Percentiles rank a stretch among this genome's conserved stretches.
Conservation (phyloP, 2,797 vertebrate species). For the Morelia viridis region DNA sequence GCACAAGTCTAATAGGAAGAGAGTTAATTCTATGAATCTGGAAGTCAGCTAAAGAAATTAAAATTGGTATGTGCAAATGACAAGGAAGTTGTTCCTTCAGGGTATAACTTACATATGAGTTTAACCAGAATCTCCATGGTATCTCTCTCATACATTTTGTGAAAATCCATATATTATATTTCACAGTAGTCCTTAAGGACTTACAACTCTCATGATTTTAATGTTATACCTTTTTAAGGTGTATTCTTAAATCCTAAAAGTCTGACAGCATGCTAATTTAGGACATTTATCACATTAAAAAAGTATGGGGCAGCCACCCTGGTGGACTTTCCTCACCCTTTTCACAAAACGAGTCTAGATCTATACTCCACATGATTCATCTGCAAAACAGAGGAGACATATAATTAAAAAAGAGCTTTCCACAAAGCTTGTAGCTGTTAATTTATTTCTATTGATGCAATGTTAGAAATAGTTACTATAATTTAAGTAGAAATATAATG, state of each 20-base stretch:
- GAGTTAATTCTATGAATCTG: constrained; percentile 56
- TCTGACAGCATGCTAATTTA: neutral
- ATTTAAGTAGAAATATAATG: neutral
- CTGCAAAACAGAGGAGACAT: neutral
- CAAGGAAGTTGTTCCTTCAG: constrained; percentile 29
- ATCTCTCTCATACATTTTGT: neutral
- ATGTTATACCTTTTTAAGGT: neutral
- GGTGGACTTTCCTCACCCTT: neutral
- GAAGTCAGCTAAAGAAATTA: constrained; percentile 53
- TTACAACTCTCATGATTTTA: constrained; percentile 17
- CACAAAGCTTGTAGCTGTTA: neutral
- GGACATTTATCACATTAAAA: neutral
- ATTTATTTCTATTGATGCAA: neutral
- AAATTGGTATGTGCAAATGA: constrained; percentile 47
- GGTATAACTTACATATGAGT: neutral
- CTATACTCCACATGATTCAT: neutral
- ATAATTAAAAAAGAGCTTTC: neutral
- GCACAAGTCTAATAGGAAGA: constrained; percentile 59
- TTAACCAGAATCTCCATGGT: constrained; percentile 30
- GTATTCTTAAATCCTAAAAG: constrained; percentile 15
- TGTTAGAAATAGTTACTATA: neutral
- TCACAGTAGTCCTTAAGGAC: neutral
- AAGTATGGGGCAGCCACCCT: neutral
- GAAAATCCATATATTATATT: neutral
- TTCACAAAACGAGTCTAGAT: neutral